Evolutionary conservation across 2,888 invertebrate genomes (phyloP).

Genomic region (Rugalucina vietnamica): DNA sequence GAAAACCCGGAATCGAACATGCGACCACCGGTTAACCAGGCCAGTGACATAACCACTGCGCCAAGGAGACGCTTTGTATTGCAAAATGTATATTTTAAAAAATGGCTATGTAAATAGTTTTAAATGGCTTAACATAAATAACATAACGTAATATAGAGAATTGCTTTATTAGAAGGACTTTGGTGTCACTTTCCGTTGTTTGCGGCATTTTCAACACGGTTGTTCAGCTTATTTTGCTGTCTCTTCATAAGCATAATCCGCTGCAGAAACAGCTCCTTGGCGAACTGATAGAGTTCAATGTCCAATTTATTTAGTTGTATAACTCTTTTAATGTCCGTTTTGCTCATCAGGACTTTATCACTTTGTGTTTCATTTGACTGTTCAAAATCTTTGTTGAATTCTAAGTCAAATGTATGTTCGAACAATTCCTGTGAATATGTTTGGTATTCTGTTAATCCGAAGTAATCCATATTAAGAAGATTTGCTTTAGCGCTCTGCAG

Average conservation of each 20-base stretch:
- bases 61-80: too few species aligned
- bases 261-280: slow-evolving; percentile 91
- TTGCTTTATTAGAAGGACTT: too few species aligned
- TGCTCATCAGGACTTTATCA: slow-evolving; percentile 91
- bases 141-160: too few species aligned
- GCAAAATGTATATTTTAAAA: too few species aligned
- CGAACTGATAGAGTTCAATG: slow-evolving; percentile 96
- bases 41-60: too few species aligned
- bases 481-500: slow-evolving; percentile 98
- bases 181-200: not conserved
- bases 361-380: slow-evolving; percentile 96
- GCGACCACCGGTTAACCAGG: too few species aligned
- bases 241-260: slow-evolving; percentile 84
- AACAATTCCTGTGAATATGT: slow-evolving; percentile 86
- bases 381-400: slow-evolving; percentile 87
- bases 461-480: slow-evolving; percentile 96
- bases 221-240: slow-evolving; percentile 32
- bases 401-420: slow-evolving; percentile 79
- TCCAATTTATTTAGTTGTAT: slow-evolving; percentile 94
- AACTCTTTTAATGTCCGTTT: slow-evolving; percentile 90
- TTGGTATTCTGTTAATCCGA: slow-evolving; percentile 98
- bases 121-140: too few species aligned
- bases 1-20: too few species aligned
- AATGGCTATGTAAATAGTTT: too few species aligned
- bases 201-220: not conserved